A percentile compares a stretch with the other conserved stretches of the same genome.
Evolutionary conservation across 1,140 invertebrate genomes (phyloP).

Genomic region (Maconellicoccus hirsutus): DNA sequence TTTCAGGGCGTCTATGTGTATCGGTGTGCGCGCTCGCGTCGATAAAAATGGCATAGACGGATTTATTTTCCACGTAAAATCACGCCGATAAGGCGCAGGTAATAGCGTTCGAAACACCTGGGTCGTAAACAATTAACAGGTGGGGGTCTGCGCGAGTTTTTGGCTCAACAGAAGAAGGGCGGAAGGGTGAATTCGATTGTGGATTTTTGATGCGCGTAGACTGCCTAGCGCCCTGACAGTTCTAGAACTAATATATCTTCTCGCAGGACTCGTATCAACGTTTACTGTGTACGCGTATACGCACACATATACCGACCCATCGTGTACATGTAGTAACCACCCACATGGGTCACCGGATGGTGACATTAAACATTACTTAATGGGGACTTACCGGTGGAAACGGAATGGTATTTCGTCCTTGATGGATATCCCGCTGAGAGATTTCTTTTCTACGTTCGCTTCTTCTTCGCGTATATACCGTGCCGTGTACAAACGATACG

Average conservation of each 20-base stretch:
- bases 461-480: not conserved
- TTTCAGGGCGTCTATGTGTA: too few relatives aligned
- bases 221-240: constrained; percentile 13
- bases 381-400: constrained; percentile 14
- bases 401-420: constrained; percentile 13
- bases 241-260: constrained; percentile 20
- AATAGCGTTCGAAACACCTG: constrained; percentile 14
- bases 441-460: not conserved
- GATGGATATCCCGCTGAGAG: constrained; percentile 5
- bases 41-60: too few relatives aligned
- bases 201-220: constrained; percentile 11
- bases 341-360: constrained; percentile 17
- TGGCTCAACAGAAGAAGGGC: not conserved
- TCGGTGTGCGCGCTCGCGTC: too few relatives aligned
- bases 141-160: not conserved
- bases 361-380: constrained; percentile 22
- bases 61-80: too few relatives aligned
- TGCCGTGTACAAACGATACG: not conserved
- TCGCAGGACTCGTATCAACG: not conserved
- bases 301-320: too few relatives aligned
- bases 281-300: too few relatives aligned
- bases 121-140: constrained; percentile 14
- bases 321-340: constrained; percentile 3
- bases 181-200: constrained; percentile 1
- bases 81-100: not conserved